Base-by-base conservation (phyloP, 2,888 invertebrate genomes). In the Exephanes ischioxanthus region DNA sequence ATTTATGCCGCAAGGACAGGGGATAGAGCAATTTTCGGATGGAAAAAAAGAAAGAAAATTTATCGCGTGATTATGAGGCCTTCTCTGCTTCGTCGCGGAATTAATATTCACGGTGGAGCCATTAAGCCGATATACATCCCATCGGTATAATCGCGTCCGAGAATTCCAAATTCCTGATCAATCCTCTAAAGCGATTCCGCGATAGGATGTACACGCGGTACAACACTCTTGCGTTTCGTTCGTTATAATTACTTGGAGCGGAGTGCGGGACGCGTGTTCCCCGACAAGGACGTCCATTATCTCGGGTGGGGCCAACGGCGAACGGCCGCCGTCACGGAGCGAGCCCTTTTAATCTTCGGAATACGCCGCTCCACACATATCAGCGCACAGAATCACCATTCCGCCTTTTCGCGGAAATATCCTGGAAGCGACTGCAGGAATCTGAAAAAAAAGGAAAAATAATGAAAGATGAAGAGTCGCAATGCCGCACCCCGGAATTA, bases 401-500 rank as follows among this genome's bases (percentile, higher is more conserved):
- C 16, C 33, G 19, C 63, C 51, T 14, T 51, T 76, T 66, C 80
- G 37, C 26, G 71, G 72, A 78, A 78, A 67, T 55, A 33, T 72
- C 58, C 45, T 30, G 53, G 70, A 30, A 3, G 16, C 16, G 16
- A 3, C 16, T 26, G 79, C 71, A 33, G n/a, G 53, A 22, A 19
- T 14, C 22, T 6, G 26, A 58, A 41, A 37, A 16, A 22, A 11
- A 80, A 26, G 58, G 76, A 26, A 7, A 80, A n/a, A 66, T 71
- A 66, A 76, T 53, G 11, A 22, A 22, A 16, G 16, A 66, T 41
- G 37, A 48, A 75, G 26, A 37, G 45, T 33, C 11, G 41, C 37
- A 30, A 19, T 67, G 84, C 55, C 84, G 26, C 84, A 73, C 77
- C 77, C 77, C 58, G 30, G 66, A 72, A 33, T 81, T 77, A 77